Evolutionary conservation across 2,797 vertebrate species (phyloP), one percentile per base, ranked within the genome.

Genomic region (Limosa lapponica): DNA sequence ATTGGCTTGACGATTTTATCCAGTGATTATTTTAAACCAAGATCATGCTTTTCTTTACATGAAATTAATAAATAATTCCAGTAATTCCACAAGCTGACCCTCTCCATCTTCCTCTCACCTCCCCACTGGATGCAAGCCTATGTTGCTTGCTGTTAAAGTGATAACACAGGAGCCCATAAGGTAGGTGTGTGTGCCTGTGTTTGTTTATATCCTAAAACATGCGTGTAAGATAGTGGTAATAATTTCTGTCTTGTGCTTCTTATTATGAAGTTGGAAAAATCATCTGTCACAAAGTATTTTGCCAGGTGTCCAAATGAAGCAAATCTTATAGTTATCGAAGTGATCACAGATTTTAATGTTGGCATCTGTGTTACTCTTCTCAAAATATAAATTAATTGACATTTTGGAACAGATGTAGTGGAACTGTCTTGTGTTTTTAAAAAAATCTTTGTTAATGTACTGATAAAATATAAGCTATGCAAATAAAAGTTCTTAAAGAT

Each of bases 141-240:
- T 25, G 11, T n/a, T 54, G 2, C 5, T 12, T 46, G 46, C 27
- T 58, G 11, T n/a, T 57, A 5, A 52, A 77, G 17, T 52, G 13
- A 27, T 48, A 64, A 48, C 34, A n/a, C 3, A 44, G 41, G 5
- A 44, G 16, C 30, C 0, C 1, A 39, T 16, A 36, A 77, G 46
- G 2, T 39, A 19, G 19, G 1, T 10, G 4, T 30, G 5, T n/a
- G 2, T 27, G 10, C 2, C 15, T 28, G 0, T 37, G 10, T 34
- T 62, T 78, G 5, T n/a, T 85, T 39, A 36, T 18, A 57, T 49
- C 69, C 36, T 59, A 66, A 88, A 82, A 87, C 39, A 25, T 34
- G 1, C 2, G 5, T 18, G 1, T 62, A 59, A 81, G 32, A 49
- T 17, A n/a, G 4, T 7, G 3, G 57, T 24, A 30, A 58, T 54